phyloP scores from a whole-genome alignment of 1,140 invertebrate species.

The Magallana ariakensis region DNA sequence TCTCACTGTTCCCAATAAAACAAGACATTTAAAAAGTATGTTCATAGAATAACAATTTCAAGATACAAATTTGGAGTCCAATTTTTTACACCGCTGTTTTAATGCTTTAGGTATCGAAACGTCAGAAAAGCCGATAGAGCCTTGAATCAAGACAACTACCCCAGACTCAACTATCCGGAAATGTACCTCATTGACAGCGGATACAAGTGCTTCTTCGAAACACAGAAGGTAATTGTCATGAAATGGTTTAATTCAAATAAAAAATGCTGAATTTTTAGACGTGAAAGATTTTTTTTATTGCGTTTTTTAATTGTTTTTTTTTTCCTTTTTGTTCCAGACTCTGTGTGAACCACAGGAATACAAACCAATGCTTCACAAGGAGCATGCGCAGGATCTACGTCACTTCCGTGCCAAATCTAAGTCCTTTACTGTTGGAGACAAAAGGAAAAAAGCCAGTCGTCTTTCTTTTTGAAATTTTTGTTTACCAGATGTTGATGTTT shows the following conservation, averaged over 20 bases:
- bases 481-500: not conserved
- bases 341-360: slow-evolving; percentile 89
- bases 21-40: no score
- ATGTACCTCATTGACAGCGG: slow-evolving; percentile 95
- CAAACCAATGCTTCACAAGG: slow-evolving; percentile 88
- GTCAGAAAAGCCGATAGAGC: slow-evolving; percentile 90
- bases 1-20: not conserved
- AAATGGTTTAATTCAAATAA: no score
- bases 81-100: not conserved
- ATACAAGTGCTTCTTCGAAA: slow-evolving; percentile 92
- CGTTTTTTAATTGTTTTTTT: not conserved
- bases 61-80: no score
- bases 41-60: no score
- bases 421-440: slow-evolving; percentile 80
- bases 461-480: not conserved
- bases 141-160: slow-evolving; percentile 90
- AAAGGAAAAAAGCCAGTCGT: slow-evolving; percentile 26
- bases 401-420: slow-evolving; percentile 89
- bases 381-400: slow-evolving; percentile 85
- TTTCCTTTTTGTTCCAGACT: slow-evolving; percentile 70
- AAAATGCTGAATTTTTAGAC: no score
- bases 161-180: slow-evolving; percentile 93
- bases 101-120: slow-evolving; percentile 28
- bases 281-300: not conserved
- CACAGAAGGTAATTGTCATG: slow-evolving; percentile 77